Conservation (phyloP, 23 tunicate species). For the Trididemnum clinides region DNA sequence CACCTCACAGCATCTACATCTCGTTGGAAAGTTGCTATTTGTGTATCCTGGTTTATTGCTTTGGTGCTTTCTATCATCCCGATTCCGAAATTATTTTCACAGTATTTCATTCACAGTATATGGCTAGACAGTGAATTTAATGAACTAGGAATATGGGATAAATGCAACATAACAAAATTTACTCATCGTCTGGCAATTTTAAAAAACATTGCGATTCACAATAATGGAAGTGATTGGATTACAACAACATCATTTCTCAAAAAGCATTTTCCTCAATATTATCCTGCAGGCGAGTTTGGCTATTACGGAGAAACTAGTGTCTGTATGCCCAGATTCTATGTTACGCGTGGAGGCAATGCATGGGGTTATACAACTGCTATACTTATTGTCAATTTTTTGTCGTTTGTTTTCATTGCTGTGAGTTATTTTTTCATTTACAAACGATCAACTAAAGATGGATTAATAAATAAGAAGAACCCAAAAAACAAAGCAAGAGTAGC, state of each 20-base stretch:
- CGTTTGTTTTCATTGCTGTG: too few species aligned
- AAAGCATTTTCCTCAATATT: background rate
- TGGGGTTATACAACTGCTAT: too few species aligned
- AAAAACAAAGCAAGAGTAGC: too few species aligned
- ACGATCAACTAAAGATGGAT: too few species aligned
- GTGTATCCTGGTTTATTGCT: conserved; percentile 12
- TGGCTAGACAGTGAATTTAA: conserved; percentile 3
- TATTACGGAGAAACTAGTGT: conserved; percentile 52
- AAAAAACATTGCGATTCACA: background rate
- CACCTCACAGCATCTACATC: background rate
- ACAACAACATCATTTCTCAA: background rate
- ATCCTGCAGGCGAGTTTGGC: conserved; percentile 23
- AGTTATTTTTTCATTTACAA: too few species aligned
- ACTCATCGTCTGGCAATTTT: background rate
- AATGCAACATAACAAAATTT: background rate
- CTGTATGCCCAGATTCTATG: conserved; percentile 49
- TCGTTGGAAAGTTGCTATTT: background rate
- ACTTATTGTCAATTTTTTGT: too few species aligned
- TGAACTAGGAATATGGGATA: background rate
- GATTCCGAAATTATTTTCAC: background rate
- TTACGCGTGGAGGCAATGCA: too few species aligned
- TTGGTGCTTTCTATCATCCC: conserved; percentile 11
- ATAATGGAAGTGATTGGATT: background rate
- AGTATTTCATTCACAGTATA: conserved; percentile 7
- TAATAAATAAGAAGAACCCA: too few species aligned